Evolutionary conservation across 2,888 invertebrate genomes (phyloP).

Genomic region (Argyresthia albistria): DNA sequence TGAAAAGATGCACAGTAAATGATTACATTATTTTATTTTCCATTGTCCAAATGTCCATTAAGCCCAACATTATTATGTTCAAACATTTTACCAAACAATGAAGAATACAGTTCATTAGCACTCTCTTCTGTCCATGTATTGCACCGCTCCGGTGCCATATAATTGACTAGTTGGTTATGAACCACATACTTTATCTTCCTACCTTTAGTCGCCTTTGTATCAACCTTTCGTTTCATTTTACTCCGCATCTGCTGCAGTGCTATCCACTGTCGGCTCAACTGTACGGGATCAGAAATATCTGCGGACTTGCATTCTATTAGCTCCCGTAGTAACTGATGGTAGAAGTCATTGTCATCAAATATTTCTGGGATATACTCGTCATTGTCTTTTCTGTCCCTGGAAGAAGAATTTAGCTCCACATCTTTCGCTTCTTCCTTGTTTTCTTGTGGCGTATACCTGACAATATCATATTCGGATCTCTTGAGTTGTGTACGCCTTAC

Average conservation of each 20-base stretch:
- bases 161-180: conserved; percentile 89
- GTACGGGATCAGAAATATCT: conserved; percentile 86
- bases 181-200: conserved; percentile 90
- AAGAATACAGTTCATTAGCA: conserved; percentile 84
- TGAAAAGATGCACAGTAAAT: not conserved
- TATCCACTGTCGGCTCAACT: conserved; percentile 91
- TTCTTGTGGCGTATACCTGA: conserved; percentile 66
- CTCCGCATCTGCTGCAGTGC: conserved; percentile 92
- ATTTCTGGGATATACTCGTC: conserved; percentile 85
- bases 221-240: conserved; percentile 93
- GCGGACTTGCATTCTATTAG: conserved; percentile 93
- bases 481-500: conserved; percentile 85
- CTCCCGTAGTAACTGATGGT: conserved; percentile 92
- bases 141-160: conserved; percentile 86
- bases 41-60: conserved; percentile 41
- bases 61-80: conserved; percentile 54
- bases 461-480: conserved; percentile 79
- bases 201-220: conserved; percentile 95
- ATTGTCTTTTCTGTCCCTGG: conserved; percentile 41
- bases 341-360: conserved; percentile 98
- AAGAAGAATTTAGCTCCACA: conserved; percentile 23
- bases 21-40: conserved; percentile 27
- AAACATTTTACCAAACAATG: conserved; percentile 82
- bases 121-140: conserved; percentile 83
- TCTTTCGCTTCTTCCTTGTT: conserved; percentile 19